phyloP scores from a whole-genome alignment of 2,888 invertebrate species.

The Spodoptera picta region DNA sequence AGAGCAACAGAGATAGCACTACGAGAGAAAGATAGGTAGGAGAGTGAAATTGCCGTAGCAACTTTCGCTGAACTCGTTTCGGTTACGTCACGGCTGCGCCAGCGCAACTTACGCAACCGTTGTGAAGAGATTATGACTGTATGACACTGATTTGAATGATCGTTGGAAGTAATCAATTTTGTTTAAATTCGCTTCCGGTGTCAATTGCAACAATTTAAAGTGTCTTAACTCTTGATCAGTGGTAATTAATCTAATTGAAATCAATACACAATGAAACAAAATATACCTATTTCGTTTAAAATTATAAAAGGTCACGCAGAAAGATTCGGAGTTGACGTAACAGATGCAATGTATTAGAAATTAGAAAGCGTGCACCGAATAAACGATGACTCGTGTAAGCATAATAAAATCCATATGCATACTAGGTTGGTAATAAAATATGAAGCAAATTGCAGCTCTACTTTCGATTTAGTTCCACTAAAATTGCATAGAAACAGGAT shows the following conservation, averaged over 20 bases:
- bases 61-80: conserved; percentile 87
- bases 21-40: conserved; percentile 79
- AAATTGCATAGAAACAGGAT: conserved; percentile 35
- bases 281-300: background rate
- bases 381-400: conserved; percentile 18
- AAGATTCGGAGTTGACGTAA: conserved; percentile 21
- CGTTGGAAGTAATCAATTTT: conserved; percentile 80
- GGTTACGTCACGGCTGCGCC: conserved; percentile 81
- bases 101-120: conserved; percentile 75
- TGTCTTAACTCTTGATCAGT: conserved; percentile 35
- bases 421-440: conserved; percentile 26
- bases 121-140: conserved; percentile 81
- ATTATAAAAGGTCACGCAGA: conserved; percentile 23
- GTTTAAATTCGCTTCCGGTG: conserved; percentile 74
- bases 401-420: conserved; percentile 25
- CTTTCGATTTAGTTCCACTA: conserved; percentile 34
- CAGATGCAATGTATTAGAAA: conserved; percentile 37
- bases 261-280: conserved; percentile 1
- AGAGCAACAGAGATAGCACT: conserved; percentile 68
- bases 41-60: conserved; percentile 85
- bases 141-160: conserved; percentile 85
- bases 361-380: conserved; percentile 40
- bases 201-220: conserved; percentile 50
- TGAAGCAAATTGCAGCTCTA: conserved; percentile 19
- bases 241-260: conserved; percentile 21